A percentile compares a stretch with the other conserved stretches of the same genome.
phyloP scores from a whole-genome alignment of 2,888 invertebrate species.

The Himalopsyche anomala region DNA sequence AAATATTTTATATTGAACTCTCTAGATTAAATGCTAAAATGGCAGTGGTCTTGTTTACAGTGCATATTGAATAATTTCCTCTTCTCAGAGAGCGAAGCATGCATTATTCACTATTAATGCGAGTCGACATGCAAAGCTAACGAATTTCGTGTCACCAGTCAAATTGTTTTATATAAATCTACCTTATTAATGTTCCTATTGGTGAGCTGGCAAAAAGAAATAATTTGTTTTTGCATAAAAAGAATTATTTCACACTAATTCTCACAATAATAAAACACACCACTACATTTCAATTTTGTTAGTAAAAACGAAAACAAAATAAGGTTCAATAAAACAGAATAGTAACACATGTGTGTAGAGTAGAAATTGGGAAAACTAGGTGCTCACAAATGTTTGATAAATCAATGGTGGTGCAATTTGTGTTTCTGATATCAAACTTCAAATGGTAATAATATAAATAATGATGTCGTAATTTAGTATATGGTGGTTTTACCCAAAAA shows the following conservation, averaged over 20 bases:
- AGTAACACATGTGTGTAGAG: constrained; percentile 56
- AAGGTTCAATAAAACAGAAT: constrained; percentile 44
- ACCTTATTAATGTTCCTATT: constrained; percentile 79
- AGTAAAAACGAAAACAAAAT: constrained; percentile 16
- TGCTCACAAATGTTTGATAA: constrained; percentile 71
- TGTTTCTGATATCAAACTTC: constrained; percentile 66
- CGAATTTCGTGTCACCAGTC: constrained; percentile 26
- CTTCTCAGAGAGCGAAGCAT: constrained; percentile 7
- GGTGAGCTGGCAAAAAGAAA: constrained; percentile 78
- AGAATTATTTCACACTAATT: constrained; percentile 42
- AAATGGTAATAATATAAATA: too few relatives aligned
- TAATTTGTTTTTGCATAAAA: constrained; percentile 39
- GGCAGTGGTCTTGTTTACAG: too few relatives aligned
- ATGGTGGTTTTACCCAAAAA: too few relatives aligned
- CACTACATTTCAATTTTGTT: not conserved
- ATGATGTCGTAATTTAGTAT: too few relatives aligned
- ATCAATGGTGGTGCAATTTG: constrained; percentile 70
- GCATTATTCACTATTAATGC: not conserved
- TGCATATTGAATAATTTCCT: not conserved
- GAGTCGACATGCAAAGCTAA: constrained; percentile 29
- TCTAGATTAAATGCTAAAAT: too few relatives aligned
- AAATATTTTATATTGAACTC: too few relatives aligned
- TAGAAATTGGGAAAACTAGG: constrained; percentile 69
- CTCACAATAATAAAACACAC: constrained; percentile 32
- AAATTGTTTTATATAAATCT: constrained; percentile 67